phyloP scores from a whole-genome alignment of 2,888 invertebrate genomes.

The Dyspetes luteomarginatus region DNA sequence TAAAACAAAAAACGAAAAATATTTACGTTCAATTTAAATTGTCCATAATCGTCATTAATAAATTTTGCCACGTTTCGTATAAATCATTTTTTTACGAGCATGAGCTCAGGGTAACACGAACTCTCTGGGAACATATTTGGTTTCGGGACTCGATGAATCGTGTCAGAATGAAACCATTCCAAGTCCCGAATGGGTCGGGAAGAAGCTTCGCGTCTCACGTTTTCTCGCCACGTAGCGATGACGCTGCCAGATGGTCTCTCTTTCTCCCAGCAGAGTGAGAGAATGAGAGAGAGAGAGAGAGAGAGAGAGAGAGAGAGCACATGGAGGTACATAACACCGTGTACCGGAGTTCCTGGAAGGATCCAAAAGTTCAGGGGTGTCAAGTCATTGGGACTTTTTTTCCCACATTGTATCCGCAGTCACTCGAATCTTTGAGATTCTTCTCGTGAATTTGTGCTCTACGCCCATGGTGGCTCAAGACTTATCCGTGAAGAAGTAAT shows the following conservation, averaged over 20 bases:
- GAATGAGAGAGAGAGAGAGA: not conserved
- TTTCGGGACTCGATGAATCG: not conserved
- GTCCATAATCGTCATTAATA: no score
- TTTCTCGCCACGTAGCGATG: slow-evolving; percentile 17
- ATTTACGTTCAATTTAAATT: no score
- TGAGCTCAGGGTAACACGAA: not conserved
- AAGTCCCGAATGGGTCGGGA: not conserved
- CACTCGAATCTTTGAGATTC: not conserved
- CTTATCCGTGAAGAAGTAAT: slow-evolving; percentile 32
- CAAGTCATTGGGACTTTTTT: slow-evolving; percentile 22
- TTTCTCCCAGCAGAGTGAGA: not conserved
- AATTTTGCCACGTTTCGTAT: not conserved
- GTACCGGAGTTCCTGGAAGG: slow-evolving; percentile 53
- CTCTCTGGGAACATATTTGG: slow-evolving; percentile 13
- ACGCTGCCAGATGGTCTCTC: slow-evolving; percentile 49
- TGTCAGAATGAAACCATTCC: not conserved
- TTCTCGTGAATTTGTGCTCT: not conserved
- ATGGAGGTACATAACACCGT: slow-evolving; percentile 19
- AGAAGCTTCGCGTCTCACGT: not conserved
- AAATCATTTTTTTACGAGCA: not conserved
- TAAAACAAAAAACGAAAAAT: no score
- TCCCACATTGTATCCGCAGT: no score
- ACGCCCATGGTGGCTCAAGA: slow-evolving; percentile 32
- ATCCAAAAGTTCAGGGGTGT: slow-evolving; percentile 45
- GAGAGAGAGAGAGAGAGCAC: not conserved